Evolutionary conservation across 2,113 vertebrate genomes (phyloP).

Genomic region (Bufo bufo): DNA sequence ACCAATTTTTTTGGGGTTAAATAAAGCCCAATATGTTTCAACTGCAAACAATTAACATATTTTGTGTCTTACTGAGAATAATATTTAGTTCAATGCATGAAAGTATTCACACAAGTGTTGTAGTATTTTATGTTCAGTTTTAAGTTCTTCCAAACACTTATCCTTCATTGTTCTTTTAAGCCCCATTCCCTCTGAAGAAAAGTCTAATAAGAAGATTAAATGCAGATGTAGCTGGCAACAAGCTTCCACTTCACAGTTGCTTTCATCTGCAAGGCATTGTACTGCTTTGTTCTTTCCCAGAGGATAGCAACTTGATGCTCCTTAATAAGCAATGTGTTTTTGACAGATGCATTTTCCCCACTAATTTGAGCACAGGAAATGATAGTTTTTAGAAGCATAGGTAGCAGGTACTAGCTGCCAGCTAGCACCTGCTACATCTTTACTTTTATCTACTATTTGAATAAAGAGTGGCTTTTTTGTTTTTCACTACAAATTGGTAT

Average conservation of each 20-base stretch:
- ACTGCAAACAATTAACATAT: no score
- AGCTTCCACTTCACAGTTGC: neutral
- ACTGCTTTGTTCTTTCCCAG: neutral
- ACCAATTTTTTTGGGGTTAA: no score
- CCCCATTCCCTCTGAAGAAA: neutral
- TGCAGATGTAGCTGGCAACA: neutral
- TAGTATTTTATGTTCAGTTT: neutral
- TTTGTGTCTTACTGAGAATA: no score
- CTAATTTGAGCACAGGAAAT: neutral
- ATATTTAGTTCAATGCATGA: neutral
- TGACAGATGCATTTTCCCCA: neutral
- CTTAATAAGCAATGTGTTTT: neutral
- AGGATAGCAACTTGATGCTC: neutral
- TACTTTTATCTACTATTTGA: neutral
- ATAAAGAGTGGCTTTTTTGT: neutral
- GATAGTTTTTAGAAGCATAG: neutral
- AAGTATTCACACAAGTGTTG: neutral
- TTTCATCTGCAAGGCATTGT: neutral
- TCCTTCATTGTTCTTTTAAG: neutral
- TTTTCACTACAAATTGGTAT: neutral
- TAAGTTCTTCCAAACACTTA: neutral
- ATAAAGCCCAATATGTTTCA: no score
- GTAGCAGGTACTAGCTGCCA: neutral
- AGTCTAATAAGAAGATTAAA: conserved; percentile 7
- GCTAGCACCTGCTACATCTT: neutral